Percentiles rank a stretch among this genome's conserved stretches.
Conservation (phyloP, 2,888 invertebrate genomes). For the Rotaria macrura region DNA sequence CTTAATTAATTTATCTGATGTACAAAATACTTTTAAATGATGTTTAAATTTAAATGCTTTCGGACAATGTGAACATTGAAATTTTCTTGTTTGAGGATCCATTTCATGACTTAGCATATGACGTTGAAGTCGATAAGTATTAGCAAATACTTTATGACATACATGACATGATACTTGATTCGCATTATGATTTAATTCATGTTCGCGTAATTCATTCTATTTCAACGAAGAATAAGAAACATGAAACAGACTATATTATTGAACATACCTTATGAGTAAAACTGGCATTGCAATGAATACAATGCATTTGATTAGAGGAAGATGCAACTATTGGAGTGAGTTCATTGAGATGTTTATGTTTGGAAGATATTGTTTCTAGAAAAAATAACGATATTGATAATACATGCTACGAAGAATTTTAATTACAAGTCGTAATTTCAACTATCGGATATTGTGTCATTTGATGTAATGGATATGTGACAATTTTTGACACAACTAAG, state of each 20-base stretch:
- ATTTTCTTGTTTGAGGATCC: slow-evolving; percentile 83
- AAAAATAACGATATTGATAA: background rate
- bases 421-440: no score
- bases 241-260: background rate
- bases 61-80: slow-evolving; percentile 91
- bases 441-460: no score
- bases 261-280: background rate
- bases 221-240: background rate
- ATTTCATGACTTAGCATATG: slow-evolving; percentile 98
- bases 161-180: slow-evolving; percentile 62
- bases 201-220: slow-evolving; percentile 1
- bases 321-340: background rate
- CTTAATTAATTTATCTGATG: no score
- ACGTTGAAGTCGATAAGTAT: slow-evolving; percentile 88
- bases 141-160: slow-evolving; percentile 90
- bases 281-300: background rate
- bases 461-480: no score
- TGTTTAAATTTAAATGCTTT: slow-evolving; percentile 99
- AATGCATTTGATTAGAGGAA: background rate
- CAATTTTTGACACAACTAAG: no score
- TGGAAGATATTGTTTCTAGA: background rate
- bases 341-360: background rate
- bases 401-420: no score
- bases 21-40: slow-evolving; percentile 69
- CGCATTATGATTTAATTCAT: background rate